Conservation (phyloP, 2,113 vertebrate species). For the Pomatostomus ruficeps region DNA sequence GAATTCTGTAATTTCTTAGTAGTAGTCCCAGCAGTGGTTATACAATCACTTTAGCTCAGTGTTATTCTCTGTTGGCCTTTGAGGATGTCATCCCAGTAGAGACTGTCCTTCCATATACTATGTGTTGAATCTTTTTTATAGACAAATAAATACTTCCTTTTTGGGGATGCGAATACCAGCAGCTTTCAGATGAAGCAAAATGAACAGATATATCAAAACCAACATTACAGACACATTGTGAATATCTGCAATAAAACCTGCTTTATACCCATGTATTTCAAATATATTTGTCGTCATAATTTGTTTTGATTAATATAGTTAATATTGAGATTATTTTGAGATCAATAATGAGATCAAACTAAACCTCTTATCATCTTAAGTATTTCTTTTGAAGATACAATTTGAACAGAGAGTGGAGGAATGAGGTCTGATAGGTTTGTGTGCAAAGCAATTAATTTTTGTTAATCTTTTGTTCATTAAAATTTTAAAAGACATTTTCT, state of each 20-base stretch:
- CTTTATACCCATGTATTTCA: neutral
- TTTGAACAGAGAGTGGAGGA: neutral
- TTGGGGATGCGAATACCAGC: neutral
- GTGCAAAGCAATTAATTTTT: neutral
- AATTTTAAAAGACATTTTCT: neutral
- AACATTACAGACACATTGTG: neutral
- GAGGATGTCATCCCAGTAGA: neutral
- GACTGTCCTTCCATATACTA: neutral
- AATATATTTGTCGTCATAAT: neutral
- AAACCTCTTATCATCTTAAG: neutral
- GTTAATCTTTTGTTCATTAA: neutral
- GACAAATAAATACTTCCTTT: neutral
- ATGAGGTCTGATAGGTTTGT: neutral
- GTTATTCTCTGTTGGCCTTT: neutral
- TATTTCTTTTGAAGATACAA: neutral
- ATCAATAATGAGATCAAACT: neutral
- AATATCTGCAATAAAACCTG: neutral
- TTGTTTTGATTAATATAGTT: neutral
- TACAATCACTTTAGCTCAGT: neutral
- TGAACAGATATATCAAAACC: neutral
- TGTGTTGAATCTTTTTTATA: neutral
- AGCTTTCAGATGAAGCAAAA: neutral
- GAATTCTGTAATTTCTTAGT: neutral
- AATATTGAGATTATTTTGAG: neutral
- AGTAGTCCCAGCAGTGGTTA: neutral